These are phyloP conservation scores for Copidosoma floridanum DNA, from an alignment of 1,140 invertebrate species.

Conservation along the genomic window DNA sequence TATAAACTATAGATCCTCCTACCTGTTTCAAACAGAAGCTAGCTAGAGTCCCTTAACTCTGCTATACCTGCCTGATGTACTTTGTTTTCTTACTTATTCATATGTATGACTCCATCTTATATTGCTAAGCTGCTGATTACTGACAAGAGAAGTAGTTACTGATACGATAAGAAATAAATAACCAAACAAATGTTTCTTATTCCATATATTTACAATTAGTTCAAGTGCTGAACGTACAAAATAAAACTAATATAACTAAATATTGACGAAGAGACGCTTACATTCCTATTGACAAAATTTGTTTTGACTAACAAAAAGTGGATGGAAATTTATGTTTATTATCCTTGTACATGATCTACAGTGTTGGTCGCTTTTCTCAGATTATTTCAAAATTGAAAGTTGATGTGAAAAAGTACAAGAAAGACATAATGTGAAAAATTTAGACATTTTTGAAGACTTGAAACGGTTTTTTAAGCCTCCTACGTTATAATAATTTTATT, in stretches of 20 bases:
- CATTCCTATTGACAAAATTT: too few relatives aligned
- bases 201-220: slow-evolving; percentile 41
- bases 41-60: slow-evolving; percentile 22
- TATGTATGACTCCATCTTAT: too few relatives aligned
- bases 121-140: slow-evolving; percentile 2
- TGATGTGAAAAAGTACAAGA: too few relatives aligned
- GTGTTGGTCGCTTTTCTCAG: too few relatives aligned
- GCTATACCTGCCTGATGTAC: slow-evolving; percentile 17
- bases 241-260: slow-evolving; percentile 19
- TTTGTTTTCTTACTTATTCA: not conserved
- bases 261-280: not conserved
- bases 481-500: too few relatives aligned
- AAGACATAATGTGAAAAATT: too few relatives aligned
- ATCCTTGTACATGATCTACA: too few relatives aligned
- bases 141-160: not conserved
- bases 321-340: too few relatives aligned
- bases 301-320: too few relatives aligned
- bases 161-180: not conserved
- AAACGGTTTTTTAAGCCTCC: too few relatives aligned
- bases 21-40: slow-evolving; percentile 23
- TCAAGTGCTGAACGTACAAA: slow-evolving; percentile 48
- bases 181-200: slow-evolving; percentile 12
- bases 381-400: too few relatives aligned
- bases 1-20: slow-evolving; percentile 19
- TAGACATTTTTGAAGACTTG: too few relatives aligned